Conservation (phyloP, 2,888 invertebrate genomes). For the Apodemia duryi region DNA sequence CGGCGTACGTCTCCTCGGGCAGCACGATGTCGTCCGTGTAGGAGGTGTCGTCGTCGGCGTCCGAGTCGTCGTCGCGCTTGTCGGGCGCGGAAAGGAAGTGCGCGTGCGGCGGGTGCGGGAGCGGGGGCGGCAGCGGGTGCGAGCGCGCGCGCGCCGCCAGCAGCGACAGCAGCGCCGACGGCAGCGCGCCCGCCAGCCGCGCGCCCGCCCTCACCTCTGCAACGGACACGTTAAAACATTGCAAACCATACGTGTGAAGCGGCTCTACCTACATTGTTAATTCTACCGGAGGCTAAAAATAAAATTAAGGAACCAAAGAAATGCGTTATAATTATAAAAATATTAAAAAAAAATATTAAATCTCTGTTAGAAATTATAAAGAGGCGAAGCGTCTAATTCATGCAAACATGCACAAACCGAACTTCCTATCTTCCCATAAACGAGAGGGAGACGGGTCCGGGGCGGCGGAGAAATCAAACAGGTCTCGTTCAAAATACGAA, state of each 20-base stretch:
- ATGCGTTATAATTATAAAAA: conserved; percentile 73
- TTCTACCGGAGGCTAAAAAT: conserved; percentile 76
- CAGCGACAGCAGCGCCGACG: conserved; percentile 70
- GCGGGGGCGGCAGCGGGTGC: conserved; percentile 31
- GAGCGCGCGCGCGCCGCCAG: conserved; percentile 55
- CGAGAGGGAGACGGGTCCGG: conserved; percentile 40
- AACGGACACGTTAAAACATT: conserved; percentile 67
- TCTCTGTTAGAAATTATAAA: conserved; percentile 72
- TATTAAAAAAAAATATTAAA: conserved; percentile 47
- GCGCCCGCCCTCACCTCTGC: conserved; percentile 51
- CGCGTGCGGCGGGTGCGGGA: conserved; percentile 28
- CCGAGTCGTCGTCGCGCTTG: conserved; percentile 64
- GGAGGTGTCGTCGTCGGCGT: conserved; percentile 72
- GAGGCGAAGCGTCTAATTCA: conserved; percentile 78
- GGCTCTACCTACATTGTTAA: conserved; percentile 73
- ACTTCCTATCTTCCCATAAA: conserved; percentile 72
- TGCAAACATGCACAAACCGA: conserved; percentile 78
- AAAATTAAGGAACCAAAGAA: conserved; percentile 80
- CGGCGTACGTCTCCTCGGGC: conserved; percentile 58
- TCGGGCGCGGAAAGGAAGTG: conserved; percentile 38
- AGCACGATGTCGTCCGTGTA: conserved; percentile 75
- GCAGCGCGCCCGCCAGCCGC: conserved; percentile 56
- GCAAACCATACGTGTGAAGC: conserved; percentile 67
- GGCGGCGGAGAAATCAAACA: conserved; percentile 47
- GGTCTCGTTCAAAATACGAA: conserved; percentile 42